phyloP scores from a whole-genome alignment of 2,797 vertebrate species.

The Acanthis flammea region DNA sequence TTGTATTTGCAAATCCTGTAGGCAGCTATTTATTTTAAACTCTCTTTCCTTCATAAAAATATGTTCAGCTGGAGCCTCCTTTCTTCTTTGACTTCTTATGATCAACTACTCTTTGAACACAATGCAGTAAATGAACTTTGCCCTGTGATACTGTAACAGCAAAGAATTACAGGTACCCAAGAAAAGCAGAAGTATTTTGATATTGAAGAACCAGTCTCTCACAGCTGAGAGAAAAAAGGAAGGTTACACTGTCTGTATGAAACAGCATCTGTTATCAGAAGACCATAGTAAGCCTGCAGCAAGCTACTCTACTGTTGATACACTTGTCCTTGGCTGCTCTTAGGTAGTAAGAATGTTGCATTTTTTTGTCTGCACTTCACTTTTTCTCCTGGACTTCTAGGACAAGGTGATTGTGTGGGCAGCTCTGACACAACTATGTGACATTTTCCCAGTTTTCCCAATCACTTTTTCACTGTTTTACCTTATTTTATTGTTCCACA shows the following conservation, averaged over 20 bases:
- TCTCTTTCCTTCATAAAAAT: neutral
- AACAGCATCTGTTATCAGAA: neutral
- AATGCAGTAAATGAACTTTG: neutral
- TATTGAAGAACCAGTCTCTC: neutral
- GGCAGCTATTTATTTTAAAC: neutral
- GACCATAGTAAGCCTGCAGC: neutral
- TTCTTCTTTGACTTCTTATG: neutral
- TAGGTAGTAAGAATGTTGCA: neutral
- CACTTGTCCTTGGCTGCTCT: neutral
- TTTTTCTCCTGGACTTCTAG: neutral
- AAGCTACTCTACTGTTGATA: neutral
- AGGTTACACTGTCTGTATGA: neutral
- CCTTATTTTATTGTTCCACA: neutral
- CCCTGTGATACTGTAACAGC: neutral
- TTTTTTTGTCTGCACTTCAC: neutral
- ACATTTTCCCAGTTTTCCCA: neutral
- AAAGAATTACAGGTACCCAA: neutral
- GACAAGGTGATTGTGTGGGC: neutral
- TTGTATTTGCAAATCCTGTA: neutral
- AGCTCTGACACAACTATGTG: neutral
- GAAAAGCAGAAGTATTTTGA: neutral
- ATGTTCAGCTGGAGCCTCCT: neutral
- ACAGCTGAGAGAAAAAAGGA: neutral
- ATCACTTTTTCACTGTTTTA: neutral
- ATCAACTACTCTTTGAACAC: neutral